Evolutionary conservation across 2,888 invertebrate species (phyloP).

Genomic region (Drosophila percnosoma): DNA sequence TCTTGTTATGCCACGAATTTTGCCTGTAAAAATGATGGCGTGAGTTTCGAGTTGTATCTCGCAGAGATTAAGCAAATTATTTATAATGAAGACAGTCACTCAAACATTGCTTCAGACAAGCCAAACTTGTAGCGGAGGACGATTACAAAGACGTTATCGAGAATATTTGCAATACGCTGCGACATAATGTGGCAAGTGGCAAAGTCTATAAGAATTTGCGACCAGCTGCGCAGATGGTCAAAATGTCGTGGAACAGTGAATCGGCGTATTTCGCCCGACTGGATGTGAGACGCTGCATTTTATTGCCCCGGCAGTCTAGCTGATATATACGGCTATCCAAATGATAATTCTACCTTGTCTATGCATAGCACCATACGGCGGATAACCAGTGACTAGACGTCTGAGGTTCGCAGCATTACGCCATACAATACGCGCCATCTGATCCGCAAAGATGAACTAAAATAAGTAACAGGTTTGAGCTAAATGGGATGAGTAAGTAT

Average conservation of each 20-base stretch:
- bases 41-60: slow-evolving; percentile 8
- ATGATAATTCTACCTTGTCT: neutral
- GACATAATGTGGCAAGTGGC: slow-evolving; percentile 27
- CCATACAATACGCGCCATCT: slow-evolving; percentile 18
- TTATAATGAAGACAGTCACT: slow-evolving; percentile 13
- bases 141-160: neutral
- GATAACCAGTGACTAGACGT: slow-evolving; percentile 8
- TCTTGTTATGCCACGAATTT: slow-evolving; percentile 32
- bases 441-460: neutral
- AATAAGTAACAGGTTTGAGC: neutral
- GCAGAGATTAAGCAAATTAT: neutral
- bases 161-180: neutral
- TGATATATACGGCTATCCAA: slow-evolving; percentile 9
- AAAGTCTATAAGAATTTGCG: slow-evolving; percentile 24
- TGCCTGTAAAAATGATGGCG: slow-evolving; percentile 36
- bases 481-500: neutral
- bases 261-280: slow-evolving; percentile 42
- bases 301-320: slow-evolving; percentile 6
- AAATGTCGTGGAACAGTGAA: slow-evolving; percentile 46
- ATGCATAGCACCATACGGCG: neutral
- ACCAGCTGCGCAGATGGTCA: slow-evolving; percentile 46
- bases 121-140: neutral
- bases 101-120: neutral
- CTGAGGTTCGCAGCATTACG: slow-evolving; percentile 7
- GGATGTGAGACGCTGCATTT: slow-evolving; percentile 24